phyloP scores from a whole-genome alignment of 2,797 vertebrate genomes.

The Esox lucius region DNA sequence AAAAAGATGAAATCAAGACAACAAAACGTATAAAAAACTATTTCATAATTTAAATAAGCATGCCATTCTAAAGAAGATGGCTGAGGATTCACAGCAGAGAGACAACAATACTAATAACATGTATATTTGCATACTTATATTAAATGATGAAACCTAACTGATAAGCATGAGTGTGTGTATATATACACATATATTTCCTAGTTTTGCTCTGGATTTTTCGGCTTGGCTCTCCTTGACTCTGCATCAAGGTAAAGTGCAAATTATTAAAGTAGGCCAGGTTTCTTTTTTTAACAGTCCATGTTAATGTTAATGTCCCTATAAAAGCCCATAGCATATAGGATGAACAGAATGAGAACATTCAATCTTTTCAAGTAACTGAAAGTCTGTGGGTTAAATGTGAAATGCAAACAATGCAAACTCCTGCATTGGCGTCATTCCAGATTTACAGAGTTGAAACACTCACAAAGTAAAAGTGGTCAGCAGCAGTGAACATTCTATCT shows the following conservation, averaged over 20 bases:
- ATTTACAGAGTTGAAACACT: not conserved
- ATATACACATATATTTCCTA: not conserved
- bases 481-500: not conserved
- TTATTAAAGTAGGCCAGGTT: not conserved
- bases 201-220: not conserved
- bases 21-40: not conserved
- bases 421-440: no score
- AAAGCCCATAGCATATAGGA: not conserved
- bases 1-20: not conserved
- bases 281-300: not conserved
- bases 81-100: not conserved
- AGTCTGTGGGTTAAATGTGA: no score
- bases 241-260: conserved; percentile 6
- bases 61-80: not conserved
- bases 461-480: not conserved
- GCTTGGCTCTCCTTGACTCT: not conserved
- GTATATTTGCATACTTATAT: not conserved
- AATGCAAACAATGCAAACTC: no score
- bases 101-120: not conserved
- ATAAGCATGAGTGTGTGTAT: not conserved
- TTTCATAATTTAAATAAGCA: not conserved
- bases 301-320: not conserved
- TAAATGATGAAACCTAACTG: not conserved
- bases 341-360: not conserved
- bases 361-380: no score